Evolutionary conservation across 2,113 vertebrate species (phyloP).

Genomic region (Corvus cornix): DNA sequence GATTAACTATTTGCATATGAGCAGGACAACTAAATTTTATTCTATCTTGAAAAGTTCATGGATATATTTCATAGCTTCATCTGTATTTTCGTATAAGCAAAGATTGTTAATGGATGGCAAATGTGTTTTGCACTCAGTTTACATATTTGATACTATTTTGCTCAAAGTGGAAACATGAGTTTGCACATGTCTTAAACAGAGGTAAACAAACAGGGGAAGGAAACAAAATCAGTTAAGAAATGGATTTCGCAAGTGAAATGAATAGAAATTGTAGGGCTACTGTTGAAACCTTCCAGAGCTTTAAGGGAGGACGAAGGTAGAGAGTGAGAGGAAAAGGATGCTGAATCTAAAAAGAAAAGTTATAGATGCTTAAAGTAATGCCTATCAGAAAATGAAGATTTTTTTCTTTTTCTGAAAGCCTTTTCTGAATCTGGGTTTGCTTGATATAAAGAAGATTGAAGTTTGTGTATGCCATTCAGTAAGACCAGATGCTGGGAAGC

Average conservation of each 20-base stretch:
- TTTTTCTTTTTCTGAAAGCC: background rate
- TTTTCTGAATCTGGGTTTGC: background rate
- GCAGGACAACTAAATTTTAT: background rate
- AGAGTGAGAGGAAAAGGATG: background rate
- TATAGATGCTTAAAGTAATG: background rate
- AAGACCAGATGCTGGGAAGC: background rate
- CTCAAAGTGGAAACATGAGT: background rate
- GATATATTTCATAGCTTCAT: background rate
- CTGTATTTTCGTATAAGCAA: background rate
- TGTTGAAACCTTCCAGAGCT: background rate
- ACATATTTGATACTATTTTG: background rate
- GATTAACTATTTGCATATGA: background rate
- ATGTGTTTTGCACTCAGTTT: background rate
- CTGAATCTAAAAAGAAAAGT: background rate
- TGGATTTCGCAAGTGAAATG: background rate
- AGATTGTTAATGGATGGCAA: background rate
- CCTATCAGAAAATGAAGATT: background rate
- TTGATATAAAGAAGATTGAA: background rate
- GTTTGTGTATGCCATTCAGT: background rate
- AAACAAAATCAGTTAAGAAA: background rate
- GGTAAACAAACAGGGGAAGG: background rate
- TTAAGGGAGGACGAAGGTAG: background rate
- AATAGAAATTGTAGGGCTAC: background rate
- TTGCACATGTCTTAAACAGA: background rate
- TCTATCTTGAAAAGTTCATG: background rate